Evolutionary conservation across 1,140 invertebrate genomes (phyloP), one percentile per base, ranked within the genome.

Genomic region (Brachionus rotundiformis): DNA sequence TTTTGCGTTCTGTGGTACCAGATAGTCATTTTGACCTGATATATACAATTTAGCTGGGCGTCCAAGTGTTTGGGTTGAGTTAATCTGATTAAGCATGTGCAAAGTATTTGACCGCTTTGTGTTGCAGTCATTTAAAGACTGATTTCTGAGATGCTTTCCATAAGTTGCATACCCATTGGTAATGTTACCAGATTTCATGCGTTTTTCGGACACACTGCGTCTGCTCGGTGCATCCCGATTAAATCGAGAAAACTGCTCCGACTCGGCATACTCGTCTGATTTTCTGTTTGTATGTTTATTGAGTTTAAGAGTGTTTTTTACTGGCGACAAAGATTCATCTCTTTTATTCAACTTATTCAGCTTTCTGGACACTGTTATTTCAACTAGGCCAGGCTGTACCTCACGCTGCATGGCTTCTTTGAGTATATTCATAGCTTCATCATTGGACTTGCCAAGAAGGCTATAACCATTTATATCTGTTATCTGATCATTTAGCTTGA

Each of bases 211-310:
- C 23, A 81, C 41, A 49, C 79, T 81, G 36, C 61, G 59, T 65
- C 79, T 81, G 27, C 39, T 47, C 25, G 79, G 54, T 31, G 79
- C 79, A 71, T 81, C 61, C 31, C 79, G 54, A 19, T 81, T 81
- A 65, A 81, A 81, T 44, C 36, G 19, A 25, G 68, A 68, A 41
- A 68, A 73, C 29, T 41, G 68, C n/a, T 49, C 39, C 7, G 23
- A 2, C 4, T 41, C 25, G 6, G 11, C 79, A 10, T 65, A 16
- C 8, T 63, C 63, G 8, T 25, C 41, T n/a, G 36, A 49, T 25
- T 31, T 44, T 19, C 25, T 33, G 6, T 68, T 68, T n/a, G 6
- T n/a, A 23, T 81, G 25, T 39, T 65, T 27, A 10, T 16, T 44
- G 29, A 4, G n/a, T 19, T 44, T 27, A 8, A 10, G 13, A 8